phyloP scores from a whole-genome alignment of 2,888 invertebrate species.

The Acanthosepion esculentum region DNA sequence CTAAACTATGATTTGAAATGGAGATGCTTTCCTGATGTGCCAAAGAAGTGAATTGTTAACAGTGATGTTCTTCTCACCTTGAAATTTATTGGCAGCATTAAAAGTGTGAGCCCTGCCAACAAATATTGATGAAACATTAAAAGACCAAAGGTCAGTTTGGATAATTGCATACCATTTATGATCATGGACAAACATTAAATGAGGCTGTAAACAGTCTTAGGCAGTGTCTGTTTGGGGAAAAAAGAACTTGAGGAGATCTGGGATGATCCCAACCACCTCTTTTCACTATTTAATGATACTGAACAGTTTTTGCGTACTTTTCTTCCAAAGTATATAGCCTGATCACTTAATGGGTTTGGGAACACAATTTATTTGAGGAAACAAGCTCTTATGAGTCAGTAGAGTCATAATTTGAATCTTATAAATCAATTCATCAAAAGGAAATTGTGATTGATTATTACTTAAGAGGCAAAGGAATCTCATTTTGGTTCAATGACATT shows the following conservation, averaged over 20 bases:
- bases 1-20: background rate
- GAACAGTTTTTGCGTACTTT: background rate
- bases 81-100: conserved; percentile 10
- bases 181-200: conserved; percentile 33
- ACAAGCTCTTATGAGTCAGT: conserved; percentile 20
- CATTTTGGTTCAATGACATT: conserved; percentile 18
- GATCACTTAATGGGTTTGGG: conserved; percentile 2
- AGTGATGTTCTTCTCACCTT: conserved; percentile 21
- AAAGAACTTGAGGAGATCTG: background rate
- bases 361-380: conserved; percentile 13
- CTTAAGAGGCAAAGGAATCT: background rate
- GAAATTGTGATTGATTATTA: conserved; percentile 33
- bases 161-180: conserved; percentile 11
- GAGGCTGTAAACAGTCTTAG: background rate
- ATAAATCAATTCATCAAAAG: conserved; percentile 10
- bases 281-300: background rate
- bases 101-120: background rate
- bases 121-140: conserved; percentile 33
- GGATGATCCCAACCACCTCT: background rate
- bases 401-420: background rate
- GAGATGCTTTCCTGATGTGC: background rate
- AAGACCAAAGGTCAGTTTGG: conserved; percentile 21
- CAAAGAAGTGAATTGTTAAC: background rate
- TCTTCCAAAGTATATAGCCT: background rate
- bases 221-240: background rate